phyloP scores from a whole-genome alignment of 1,140 invertebrate genomes.

The Drosophila littoralis region DNA sequence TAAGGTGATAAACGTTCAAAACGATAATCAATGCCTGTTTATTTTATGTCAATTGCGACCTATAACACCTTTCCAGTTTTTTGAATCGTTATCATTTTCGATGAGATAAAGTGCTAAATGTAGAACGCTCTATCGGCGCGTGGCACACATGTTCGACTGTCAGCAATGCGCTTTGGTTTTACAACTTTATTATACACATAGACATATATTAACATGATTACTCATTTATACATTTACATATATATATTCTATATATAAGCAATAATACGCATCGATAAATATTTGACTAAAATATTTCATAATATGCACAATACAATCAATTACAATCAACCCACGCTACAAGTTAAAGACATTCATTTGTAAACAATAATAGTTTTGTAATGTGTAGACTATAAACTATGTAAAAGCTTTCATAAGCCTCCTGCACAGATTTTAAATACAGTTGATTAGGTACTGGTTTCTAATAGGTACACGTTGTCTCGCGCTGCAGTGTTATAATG shows the following conservation, averaged over 20 bases:
- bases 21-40: slow-evolving; percentile 10
- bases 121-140: slow-evolving; percentile 5
- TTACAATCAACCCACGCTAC: slow-evolving; percentile 53
- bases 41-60: slow-evolving; percentile 4
- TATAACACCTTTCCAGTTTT: slow-evolving; percentile 8
- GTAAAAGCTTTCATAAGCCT: slow-evolving; percentile 50
- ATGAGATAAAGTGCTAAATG: slow-evolving; percentile 23
- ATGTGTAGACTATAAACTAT: slow-evolving; percentile 51
- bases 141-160: not conserved
- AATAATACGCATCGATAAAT: slow-evolving; percentile 59
- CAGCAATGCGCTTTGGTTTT: slow-evolving; percentile 47
- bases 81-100: slow-evolving; percentile 18
- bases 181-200: slow-evolving; percentile 74
- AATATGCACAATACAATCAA: slow-evolving; percentile 68
- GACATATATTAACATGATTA: slow-evolving; percentile 57
- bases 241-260: slow-evolving; percentile 49
- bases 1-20: slow-evolving; percentile 19
- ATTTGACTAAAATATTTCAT: slow-evolving; percentile 74
- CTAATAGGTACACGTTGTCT: slow-evolving; percentile 51
- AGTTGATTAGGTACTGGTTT: slow-evolving; percentile 67
- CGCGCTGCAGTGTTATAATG: slow-evolving; percentile 30
- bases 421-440: slow-evolving; percentile 31
- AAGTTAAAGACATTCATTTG: slow-evolving; percentile 68
- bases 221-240: slow-evolving; percentile 49
- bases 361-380: slow-evolving; percentile 25